A percentile compares a stretch with the other conserved stretches of the same genome.
Conservation (phyloP, 2,888 invertebrate genomes). For the Caradrina clavipalpis region DNA sequence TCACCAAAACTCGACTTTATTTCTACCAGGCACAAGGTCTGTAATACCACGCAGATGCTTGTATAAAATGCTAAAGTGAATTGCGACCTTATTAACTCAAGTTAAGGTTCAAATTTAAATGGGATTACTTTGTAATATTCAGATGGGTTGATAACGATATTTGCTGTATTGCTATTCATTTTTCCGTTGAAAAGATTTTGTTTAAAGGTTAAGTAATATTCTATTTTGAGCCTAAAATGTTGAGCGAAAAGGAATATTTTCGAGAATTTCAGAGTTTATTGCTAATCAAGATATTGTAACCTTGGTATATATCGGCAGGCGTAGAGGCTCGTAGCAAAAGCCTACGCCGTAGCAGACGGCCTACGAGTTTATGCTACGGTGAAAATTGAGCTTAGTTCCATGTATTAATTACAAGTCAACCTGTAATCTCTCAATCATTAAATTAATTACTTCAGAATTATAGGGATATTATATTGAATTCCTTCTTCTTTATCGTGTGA, state of each 20-base stretch:
- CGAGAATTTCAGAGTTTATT: background rate
- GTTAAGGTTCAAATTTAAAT: constrained; percentile 19
- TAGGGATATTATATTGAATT: too few relatives aligned
- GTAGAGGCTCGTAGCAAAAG: constrained; percentile 27
- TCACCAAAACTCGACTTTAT: constrained; percentile 36
- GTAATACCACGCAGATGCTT: background rate
- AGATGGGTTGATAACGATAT: constrained; percentile 26
- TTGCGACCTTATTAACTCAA: background rate
- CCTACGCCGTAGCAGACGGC: constrained; percentile 34
- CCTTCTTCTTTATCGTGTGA: too few relatives aligned
- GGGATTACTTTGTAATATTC: background rate
- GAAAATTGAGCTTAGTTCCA: too few relatives aligned
- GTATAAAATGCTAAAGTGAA: background rate
- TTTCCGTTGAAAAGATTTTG: constrained; percentile 14
- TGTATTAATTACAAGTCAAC: too few relatives aligned
- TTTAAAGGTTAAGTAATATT: constrained; percentile 8
- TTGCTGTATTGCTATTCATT: constrained; percentile 31
- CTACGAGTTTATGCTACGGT: constrained; percentile 21
- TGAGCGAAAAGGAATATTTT: background rate
- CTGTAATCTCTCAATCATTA: too few relatives aligned
- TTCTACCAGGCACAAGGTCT: accelerated
- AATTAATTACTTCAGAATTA: too few relatives aligned
- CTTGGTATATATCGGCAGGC: background rate
- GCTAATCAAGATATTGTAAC: constrained; percentile 6
- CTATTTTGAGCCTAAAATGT: background rate